These are phyloP conservation scores for Acanthurus tractus DNA, from an alignment of 2,797 vertebrate genomes.

Conservation along the genomic window DNA sequence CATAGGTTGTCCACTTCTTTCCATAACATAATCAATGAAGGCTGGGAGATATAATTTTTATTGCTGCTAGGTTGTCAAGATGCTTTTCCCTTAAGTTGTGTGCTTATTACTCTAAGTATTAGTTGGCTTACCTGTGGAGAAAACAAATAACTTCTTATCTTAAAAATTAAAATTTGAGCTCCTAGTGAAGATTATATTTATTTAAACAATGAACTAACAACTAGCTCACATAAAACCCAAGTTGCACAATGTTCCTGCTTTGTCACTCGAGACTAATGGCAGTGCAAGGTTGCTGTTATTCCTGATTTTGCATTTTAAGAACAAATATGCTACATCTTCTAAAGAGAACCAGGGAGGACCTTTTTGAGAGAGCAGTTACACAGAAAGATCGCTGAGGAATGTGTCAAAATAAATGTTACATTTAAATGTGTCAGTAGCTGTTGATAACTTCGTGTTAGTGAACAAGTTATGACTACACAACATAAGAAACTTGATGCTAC, in stretches of 20 bases:
- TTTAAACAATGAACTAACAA: not conserved
- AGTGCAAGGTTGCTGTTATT: not conserved
- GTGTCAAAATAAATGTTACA: no score
- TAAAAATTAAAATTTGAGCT: conserved; percentile 1
- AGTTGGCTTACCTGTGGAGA: not conserved
- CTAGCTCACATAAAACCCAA: no score
- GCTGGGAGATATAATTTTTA: not conserved
- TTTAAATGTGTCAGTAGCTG: no score
- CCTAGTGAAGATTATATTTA: not conserved
- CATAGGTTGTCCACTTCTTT: not conserved
- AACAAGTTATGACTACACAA: no score
- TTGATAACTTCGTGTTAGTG: no score
- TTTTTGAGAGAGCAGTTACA: conserved; percentile 2
- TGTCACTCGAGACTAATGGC: not conserved
- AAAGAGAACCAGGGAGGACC: not conserved
- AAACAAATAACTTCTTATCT: not conserved
- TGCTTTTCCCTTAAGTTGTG: not conserved
- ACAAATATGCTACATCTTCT: not conserved
- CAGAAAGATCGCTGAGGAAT: no score
- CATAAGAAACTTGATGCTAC: no score
- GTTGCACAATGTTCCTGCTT: no score
- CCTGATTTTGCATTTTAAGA: conserved; percentile 8
- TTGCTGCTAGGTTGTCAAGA: not conserved
- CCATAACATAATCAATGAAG: not conserved
- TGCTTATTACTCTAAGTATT: conserved; percentile 1